These are phyloP conservation scores for Lepilemur ruficaudatus DNA, from an alignment of 2,797 vertebrate species.

Conservation along the genomic window DNA sequence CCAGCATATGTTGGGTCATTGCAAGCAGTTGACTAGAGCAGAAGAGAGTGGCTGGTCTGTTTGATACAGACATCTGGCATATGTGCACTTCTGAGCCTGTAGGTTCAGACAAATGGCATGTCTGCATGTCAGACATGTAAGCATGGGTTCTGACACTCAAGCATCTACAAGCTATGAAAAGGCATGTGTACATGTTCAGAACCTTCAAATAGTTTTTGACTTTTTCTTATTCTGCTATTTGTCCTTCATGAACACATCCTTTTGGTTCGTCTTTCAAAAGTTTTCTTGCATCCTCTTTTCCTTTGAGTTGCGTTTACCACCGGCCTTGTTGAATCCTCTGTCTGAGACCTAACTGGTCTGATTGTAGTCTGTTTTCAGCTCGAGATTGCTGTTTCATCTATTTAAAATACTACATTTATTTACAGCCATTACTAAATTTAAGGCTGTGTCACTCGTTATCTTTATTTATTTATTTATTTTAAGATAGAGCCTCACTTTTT, in stretches of 20 bases:
- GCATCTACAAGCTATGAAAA: not conserved
- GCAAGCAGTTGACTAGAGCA: not conserved
- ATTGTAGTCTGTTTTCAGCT: not conserved
- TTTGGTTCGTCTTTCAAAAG: not conserved
- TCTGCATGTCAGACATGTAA: not conserved
- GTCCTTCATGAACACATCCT: not conserved
- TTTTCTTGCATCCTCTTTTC: not conserved
- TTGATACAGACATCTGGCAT: not conserved
- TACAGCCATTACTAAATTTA: constrained; percentile 4
- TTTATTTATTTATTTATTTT: not conserved
- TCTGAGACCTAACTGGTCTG: not conserved
- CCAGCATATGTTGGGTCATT: not conserved
- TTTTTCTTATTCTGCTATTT: not conserved
- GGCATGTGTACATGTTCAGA: not conserved
- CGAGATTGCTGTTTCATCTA: not conserved
- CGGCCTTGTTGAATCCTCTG: not conserved
- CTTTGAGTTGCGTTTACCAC: not conserved
- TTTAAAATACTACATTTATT: not conserved
- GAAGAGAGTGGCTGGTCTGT: not conserved
- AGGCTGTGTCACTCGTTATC: not conserved
- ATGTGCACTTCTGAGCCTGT: not conserved
- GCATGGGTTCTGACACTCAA: not conserved
- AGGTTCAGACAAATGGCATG: not conserved
- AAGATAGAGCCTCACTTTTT: too few relatives aligned
- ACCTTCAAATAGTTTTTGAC: not conserved